These are phyloP conservation scores for Drosophila hamatofila DNA, from an alignment of 2,888 invertebrate species.

Conservation along the genomic window DNA sequence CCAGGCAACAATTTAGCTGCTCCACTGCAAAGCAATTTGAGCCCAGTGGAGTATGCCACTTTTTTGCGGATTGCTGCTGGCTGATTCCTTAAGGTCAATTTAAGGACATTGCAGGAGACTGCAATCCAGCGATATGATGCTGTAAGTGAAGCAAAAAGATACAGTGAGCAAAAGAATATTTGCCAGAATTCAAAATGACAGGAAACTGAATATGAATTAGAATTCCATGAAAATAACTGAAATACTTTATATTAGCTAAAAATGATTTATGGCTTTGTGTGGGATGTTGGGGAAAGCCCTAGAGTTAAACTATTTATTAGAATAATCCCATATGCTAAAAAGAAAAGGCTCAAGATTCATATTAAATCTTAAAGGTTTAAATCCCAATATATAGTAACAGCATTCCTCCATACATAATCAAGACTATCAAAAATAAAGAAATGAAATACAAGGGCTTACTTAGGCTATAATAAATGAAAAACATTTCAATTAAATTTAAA, in stretches of 20 bases:
- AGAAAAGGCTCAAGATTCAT: too few relatives aligned
- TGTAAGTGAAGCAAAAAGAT: neutral
- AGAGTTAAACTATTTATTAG: neutral
- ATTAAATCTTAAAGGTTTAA: too few relatives aligned
- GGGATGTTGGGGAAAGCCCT: too few relatives aligned
- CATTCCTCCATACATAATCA: neutral
- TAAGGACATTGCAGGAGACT: conserved; percentile 43
- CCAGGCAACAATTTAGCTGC: conserved; percentile 42
- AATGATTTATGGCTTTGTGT: neutral
- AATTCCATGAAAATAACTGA: neutral
- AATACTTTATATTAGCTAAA: neutral
- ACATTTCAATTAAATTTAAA: neutral
- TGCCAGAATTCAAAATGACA: neutral
- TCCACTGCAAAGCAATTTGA: conserved; percentile 54
- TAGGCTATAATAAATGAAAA: too few relatives aligned
- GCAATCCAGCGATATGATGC: conserved; percentile 34
- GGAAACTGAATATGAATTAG: neutral
- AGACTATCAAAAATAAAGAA: too few relatives aligned
- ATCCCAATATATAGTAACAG: too few relatives aligned
- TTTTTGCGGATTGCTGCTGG: conserved; percentile 26
- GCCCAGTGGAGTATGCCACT: conserved; percentile 40
- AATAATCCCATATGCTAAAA: too few relatives aligned
- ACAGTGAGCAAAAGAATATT: neutral
- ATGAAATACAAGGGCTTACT: too few relatives aligned
- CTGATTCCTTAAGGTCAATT: conserved; percentile 56